These are phyloP conservation scores for Girardinus metallicus DNA, from an alignment of 2,797 vertebrate genomes.

Conservation along the genomic window DNA sequence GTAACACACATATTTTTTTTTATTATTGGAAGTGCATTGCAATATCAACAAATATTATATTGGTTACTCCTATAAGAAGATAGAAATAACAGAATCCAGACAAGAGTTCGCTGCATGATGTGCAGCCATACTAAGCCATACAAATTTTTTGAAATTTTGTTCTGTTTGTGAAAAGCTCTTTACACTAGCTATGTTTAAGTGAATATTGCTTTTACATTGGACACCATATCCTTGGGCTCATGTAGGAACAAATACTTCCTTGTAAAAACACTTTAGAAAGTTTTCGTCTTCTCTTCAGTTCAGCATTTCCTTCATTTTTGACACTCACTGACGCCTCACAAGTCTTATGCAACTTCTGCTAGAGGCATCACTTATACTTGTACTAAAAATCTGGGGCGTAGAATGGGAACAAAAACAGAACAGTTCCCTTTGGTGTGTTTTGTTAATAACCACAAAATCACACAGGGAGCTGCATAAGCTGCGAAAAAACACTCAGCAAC, in stretches of 20 bases:
- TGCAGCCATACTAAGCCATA: neutral
- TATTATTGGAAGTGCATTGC: neutral
- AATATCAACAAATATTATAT: neutral
- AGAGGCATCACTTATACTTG: neutral
- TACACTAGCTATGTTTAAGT: neutral
- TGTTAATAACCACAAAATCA: slow-evolving; percentile 7
- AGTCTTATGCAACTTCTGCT: neutral
- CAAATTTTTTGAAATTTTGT: neutral
- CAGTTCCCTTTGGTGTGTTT: neutral
- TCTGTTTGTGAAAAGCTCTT: neutral
- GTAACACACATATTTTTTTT: neutral
- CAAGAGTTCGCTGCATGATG: neutral
- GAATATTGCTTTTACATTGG: neutral
- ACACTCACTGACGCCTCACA: neutral
- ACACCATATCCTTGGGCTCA: neutral
- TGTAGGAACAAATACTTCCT: neutral
- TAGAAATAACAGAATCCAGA: neutral
- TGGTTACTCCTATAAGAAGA: neutral
- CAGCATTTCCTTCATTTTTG: neutral
- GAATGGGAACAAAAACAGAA: slow-evolving; percentile 1
- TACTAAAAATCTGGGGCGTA: neutral
- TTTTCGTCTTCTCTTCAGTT: neutral
- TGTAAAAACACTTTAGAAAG: neutral
- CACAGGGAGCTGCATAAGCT: neutral
- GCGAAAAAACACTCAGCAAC: neutral